Conservation (phyloP, 2,797 vertebrate genomes). For the Lycodopsis pacificus region DNA sequence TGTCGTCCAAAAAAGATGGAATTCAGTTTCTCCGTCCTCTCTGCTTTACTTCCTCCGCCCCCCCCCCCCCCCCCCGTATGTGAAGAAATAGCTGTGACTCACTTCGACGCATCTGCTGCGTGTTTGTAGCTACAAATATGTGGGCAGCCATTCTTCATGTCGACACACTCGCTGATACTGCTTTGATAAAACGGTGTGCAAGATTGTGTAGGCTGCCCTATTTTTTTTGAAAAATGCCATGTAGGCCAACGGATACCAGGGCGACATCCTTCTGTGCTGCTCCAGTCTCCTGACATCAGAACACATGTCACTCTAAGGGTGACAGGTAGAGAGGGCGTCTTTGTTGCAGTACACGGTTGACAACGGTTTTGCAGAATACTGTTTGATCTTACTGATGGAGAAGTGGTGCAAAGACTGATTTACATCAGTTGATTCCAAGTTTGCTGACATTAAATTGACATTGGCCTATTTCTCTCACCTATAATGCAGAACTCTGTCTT, state of each 20-base stretch:
- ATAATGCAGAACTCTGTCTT: constrained; percentile 5
- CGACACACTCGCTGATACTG: constrained; percentile 36
- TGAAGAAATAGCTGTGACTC: constrained; percentile 50
- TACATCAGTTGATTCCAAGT: neutral
- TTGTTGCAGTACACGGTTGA: neutral
- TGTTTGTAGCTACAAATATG: constrained; percentile 41
- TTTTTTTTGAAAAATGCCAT: constrained; percentile 63
- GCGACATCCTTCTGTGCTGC: constrained; percentile 52
- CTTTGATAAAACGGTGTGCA: constrained; percentile 50
- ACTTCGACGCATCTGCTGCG: constrained; percentile 43
- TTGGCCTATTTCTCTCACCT: constrained; percentile 22
- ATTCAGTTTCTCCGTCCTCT: neutral
- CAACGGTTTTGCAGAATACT: neutral
- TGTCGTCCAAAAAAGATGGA: neutral
- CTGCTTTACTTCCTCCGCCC: constrained; percentile 12
- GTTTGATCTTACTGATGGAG: constrained; percentile 2
- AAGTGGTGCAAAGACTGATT: neutral
- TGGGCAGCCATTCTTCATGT: constrained; percentile 51
- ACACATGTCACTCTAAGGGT: constrained; percentile 19
- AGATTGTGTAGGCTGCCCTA: constrained; percentile 69
- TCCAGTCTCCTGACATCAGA: constrained; percentile 58
- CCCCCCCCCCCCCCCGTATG: constrained; percentile 36
- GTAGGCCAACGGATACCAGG: constrained; percentile 70
- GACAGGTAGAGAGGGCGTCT: constrained; percentile 32
- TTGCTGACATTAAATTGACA: constrained; percentile 17